These are phyloP conservation scores for Drosophila flavopinicola DNA, from an alignment of 2,888 invertebrate species.

Conservation along the genomic window DNA sequence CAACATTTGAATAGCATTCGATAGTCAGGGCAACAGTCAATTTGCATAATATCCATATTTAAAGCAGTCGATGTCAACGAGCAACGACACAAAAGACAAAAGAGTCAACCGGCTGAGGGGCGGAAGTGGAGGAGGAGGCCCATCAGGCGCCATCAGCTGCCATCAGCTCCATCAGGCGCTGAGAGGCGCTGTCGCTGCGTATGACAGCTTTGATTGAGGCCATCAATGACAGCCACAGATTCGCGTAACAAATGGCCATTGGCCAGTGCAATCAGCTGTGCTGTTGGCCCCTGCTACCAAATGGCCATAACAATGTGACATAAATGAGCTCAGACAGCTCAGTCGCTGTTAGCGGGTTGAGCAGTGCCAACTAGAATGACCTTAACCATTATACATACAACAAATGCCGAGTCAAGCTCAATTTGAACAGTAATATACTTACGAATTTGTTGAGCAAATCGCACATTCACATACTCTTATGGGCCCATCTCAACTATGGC, in stretches of 20 bases:
- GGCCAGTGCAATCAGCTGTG: slow-evolving; percentile 22
- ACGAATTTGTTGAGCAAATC: slow-evolving; percentile 44
- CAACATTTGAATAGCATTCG: slow-evolving; percentile 35
- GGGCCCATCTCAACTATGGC: slow-evolving; percentile 13
- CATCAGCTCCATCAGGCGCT: slow-evolving; percentile 29
- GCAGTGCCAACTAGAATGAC: slow-evolving; percentile 3
- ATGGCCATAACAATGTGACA: slow-evolving; percentile 30
- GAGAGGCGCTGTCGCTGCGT: slow-evolving; percentile 54
- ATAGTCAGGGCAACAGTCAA: slow-evolving; percentile 47
- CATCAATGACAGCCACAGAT: slow-evolving; percentile 62
- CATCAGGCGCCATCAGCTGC: slow-evolving; percentile 3
- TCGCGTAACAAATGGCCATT: slow-evolving; percentile 48
- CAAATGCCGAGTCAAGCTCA: slow-evolving; percentile 2
- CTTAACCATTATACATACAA: slow-evolving; percentile 2
- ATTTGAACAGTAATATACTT: slow-evolving; percentile 21
- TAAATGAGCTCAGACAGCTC: slow-evolving; percentile 37
- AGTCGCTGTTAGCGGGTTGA: slow-evolving; percentile 33
- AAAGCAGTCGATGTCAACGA: slow-evolving; percentile 30
- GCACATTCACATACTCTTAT: slow-evolving; percentile 19
- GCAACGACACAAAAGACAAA: slow-evolving; percentile 17
- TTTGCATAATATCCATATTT: slow-evolving; percentile 66
- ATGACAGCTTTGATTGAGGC: slow-evolving; percentile 74
- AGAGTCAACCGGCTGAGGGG: not conserved
- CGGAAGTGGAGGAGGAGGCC: not conserved
- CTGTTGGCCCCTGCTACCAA: slow-evolving; percentile 14